These are phyloP conservation scores for Leucopternis melanops DNA, from an alignment of 2,113 vertebrate genomes.

Conservation along the genomic window DNA sequence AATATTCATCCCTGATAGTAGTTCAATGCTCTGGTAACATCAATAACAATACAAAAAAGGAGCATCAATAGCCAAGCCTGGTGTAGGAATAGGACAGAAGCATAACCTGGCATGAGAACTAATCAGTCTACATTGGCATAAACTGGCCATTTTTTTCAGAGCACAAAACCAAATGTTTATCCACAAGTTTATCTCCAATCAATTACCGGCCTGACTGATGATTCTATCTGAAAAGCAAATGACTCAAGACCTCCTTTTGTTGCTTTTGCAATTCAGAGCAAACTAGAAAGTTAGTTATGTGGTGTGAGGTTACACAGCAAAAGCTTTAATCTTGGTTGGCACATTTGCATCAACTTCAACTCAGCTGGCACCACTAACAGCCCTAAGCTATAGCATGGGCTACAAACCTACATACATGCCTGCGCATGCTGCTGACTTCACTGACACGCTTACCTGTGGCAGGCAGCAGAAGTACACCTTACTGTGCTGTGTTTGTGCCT, in stretches of 20 bases:
- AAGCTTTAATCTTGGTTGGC: background rate
- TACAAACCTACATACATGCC: accelerated
- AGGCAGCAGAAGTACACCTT: background rate
- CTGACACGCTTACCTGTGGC: background rate
- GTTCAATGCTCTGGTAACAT: background rate
- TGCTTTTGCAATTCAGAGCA: background rate
- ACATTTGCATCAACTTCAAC: background rate
- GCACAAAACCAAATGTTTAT: background rate
- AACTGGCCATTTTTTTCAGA: background rate
- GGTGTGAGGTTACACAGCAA: background rate
- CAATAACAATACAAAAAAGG: background rate
- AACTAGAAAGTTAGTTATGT: background rate
- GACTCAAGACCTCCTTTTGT: background rate
- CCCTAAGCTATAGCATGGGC: background rate
- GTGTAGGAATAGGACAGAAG: background rate
- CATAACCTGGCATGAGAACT: background rate
- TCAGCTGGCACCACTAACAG: background rate
- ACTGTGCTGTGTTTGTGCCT: background rate
- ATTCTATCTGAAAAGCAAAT: background rate
- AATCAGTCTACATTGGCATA: background rate
- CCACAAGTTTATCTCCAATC: background rate
- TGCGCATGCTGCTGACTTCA: background rate
- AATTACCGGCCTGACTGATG: background rate
- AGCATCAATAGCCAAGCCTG: background rate
- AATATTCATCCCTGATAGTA: background rate